phyloP scores from a whole-genome alignment of 2,113 vertebrate genomes.

The Saccopteryx bilineata region DNA sequence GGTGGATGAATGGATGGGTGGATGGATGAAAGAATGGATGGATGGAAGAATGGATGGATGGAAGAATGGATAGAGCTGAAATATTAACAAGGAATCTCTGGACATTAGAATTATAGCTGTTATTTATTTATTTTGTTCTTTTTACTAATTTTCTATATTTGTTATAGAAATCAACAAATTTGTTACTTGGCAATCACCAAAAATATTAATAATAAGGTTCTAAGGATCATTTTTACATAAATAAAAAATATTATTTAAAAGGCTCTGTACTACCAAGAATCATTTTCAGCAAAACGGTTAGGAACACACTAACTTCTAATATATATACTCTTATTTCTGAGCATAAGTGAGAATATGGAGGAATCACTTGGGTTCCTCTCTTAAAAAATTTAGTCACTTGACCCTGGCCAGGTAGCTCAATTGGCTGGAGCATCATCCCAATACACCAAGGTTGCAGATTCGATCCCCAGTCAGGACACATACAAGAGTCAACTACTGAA shows the following conservation, averaged over 20 bases:
- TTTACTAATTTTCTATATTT: conserved; percentile 25
- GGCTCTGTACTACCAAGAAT: not conserved
- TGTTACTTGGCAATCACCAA: not conserved
- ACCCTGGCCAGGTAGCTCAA: not conserved
- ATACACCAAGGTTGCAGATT: too few species aligned
- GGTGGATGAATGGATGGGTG: not conserved
- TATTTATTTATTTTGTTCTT: not conserved
- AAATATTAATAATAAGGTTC: conserved; percentile 22
- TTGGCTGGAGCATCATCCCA: too few species aligned
- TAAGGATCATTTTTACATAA: conserved; percentile 37
- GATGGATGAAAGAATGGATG: not conserved
- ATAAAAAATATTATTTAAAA: conserved; percentile 4
- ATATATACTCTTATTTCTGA: not conserved
- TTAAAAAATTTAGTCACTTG: conserved; percentile 41
- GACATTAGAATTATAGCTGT: not conserved
- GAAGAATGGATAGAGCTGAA: not conserved
- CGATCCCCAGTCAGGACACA: too few species aligned
- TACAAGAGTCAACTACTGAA: too few species aligned
- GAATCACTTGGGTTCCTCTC: not conserved
- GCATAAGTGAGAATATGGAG: not conserved
- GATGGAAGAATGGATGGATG: not conserved
- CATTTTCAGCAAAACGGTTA: conserved; percentile 21
- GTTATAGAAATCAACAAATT: too few species aligned
- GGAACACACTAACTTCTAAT: not conserved
- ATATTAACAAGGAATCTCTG: not conserved